These are phyloP conservation scores for Pangasius sanitwongsei DNA, from an alignment of 2,797 vertebrate species.

Conservation along the genomic window DNA sequence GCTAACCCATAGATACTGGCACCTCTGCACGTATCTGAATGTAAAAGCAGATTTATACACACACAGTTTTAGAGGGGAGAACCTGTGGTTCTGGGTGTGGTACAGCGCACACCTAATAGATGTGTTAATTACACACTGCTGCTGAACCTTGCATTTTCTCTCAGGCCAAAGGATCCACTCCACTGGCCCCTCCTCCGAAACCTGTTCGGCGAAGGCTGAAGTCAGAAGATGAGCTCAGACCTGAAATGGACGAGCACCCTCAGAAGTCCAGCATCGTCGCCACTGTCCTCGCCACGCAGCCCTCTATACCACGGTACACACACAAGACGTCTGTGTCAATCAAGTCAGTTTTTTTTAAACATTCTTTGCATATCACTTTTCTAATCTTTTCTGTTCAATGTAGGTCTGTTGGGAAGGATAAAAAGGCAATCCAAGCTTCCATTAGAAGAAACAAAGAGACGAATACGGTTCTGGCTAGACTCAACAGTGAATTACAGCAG, in stretches of 20 bases:
- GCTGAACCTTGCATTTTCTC: neutral
- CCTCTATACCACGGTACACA: constrained; percentile 92
- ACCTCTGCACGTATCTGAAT: neutral
- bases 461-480: constrained; percentile 95
- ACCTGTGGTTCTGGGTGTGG: neutral
- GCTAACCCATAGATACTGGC: neutral
- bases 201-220: constrained; percentile 95
- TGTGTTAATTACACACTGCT: neutral
- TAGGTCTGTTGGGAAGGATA: constrained; percentile 97
- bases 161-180: constrained; percentile 87
- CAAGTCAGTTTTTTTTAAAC: neutral
- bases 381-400: constrained; percentile 27
- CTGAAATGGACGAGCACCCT: constrained; percentile 89
- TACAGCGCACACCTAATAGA: neutral
- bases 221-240: constrained; percentile 95
- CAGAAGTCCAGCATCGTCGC: constrained; percentile 89
- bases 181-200: constrained; percentile 94
- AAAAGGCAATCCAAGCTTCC: constrained; percentile 98
- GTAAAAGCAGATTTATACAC: neutral
- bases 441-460: constrained; percentile 99
- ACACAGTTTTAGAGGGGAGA: neutral
- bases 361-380: neutral
- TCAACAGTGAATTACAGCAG: constrained; percentile 98
- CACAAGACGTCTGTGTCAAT: neutral
- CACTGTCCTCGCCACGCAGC: constrained; percentile 88